A percentile compares a stretch with the other conserved stretches of the same genome.
phyloP scores from a whole-genome alignment of 2,113 vertebrate species.

The Brachypteracias leptosomus region DNA sequence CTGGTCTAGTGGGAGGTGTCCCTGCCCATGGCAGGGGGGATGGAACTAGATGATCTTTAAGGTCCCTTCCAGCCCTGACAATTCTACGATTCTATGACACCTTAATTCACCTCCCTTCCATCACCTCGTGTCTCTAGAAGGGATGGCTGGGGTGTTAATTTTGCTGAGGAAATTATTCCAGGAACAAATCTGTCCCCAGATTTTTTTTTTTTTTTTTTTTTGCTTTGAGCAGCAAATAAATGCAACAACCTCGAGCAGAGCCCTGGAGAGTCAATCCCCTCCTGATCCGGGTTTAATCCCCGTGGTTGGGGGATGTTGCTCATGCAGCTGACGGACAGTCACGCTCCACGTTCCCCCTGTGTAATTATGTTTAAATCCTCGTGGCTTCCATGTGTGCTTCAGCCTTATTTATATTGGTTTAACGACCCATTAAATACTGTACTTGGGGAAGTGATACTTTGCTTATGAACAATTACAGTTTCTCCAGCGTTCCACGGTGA shows the following conservation, averaged over 20 bases:
- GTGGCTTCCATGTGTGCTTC: background rate
- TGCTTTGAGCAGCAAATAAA: background rate
- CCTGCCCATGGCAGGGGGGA: too few relatives aligned
- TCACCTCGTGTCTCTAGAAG: background rate
- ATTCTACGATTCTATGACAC: too few relatives aligned
- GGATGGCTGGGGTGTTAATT: rapidly evolving
- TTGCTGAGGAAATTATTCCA: background rate
- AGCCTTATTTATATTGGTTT: conserved; percentile 54
- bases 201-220: too few relatives aligned
- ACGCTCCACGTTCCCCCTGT: background rate
- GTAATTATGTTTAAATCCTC: conserved; percentile 3
- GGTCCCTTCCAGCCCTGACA: too few relatives aligned
- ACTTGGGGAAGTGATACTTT: conserved; percentile 46
- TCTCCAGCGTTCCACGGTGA: rapidly evolving
- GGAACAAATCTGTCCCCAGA: background rate
- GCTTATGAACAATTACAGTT: conserved; percentile 25
- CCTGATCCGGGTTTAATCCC: background rate
- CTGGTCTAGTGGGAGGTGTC: too few relatives aligned
- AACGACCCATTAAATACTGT: conserved; percentile 61
- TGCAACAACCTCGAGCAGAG: background rate
- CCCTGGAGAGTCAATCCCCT: background rate
- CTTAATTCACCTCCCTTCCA: background rate
- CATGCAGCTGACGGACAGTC: background rate
- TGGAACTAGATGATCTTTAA: too few relatives aligned
- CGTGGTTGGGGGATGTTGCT: background rate